phyloP scores from a whole-genome alignment of 2,888 invertebrate species.

The Pediacus dermestoides region DNA sequence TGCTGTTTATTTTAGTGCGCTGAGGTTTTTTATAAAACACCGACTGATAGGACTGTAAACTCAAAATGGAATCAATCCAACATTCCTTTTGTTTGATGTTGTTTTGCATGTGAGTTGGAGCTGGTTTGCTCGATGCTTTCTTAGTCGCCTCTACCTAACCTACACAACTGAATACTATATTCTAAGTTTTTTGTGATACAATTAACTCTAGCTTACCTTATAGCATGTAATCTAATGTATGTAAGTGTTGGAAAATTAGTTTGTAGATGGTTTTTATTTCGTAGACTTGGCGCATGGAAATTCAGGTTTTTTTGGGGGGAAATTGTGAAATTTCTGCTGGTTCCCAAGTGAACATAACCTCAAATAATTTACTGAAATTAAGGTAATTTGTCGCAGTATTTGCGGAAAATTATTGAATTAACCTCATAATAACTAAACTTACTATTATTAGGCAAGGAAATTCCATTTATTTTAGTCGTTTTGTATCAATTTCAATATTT shows the following conservation, averaged over 20 bases:
- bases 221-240: too few relatives aligned
- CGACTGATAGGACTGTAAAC: background rate
- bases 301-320: background rate
- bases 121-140: background rate
- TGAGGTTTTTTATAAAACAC: conserved; percentile 5
- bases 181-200: conserved; percentile 12
- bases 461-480: too few relatives aligned
- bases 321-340: too few relatives aligned
- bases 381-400: too few relatives aligned
- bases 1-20: conserved; percentile 25
- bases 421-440: too few relatives aligned
- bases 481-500: too few relatives aligned
- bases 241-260: background rate
- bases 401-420: too few relatives aligned
- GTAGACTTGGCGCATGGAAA: too few relatives aligned
- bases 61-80: conserved; percentile 14
- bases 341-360: too few relatives aligned
- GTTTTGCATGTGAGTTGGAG: background rate
- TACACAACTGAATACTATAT: conserved; percentile 1
- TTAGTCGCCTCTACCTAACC: background rate
- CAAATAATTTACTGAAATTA: conserved; percentile 1
- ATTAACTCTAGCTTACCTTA: too few relatives aligned
- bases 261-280: background rate
- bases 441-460: too few relatives aligned
- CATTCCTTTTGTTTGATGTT: conserved; percentile 1